Evolutionary conservation across 1,140 invertebrate genomes (phyloP).

Genomic region (Riptortus pedestris): DNA sequence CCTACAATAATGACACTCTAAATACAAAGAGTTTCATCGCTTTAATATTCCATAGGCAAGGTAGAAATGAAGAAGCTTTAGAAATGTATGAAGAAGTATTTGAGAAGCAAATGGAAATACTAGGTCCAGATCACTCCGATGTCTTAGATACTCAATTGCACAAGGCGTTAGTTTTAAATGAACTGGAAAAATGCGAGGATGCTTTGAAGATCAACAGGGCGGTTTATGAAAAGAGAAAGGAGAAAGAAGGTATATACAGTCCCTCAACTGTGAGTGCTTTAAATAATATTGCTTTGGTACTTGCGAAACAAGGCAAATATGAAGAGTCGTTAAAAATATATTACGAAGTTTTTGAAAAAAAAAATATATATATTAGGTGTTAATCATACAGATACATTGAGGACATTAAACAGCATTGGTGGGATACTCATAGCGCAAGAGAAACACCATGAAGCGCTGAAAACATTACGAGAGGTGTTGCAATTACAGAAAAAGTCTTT

Average conservation of each 20-base stretch:
- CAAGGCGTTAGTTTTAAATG: background rate
- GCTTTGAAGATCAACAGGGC: background rate
- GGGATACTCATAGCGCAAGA: background rate
- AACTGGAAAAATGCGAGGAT: background rate
- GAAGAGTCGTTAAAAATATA: background rate
- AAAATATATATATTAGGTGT: background rate
- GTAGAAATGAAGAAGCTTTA: background rate
- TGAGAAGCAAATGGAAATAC: background rate
- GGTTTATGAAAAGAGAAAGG: background rate
- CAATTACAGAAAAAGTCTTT: background rate
- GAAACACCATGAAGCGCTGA: background rate
- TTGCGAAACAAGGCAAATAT: background rate
- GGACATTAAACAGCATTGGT: background rate
- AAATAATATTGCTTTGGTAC: background rate
- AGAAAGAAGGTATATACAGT: background rate
- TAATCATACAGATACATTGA: background rate
- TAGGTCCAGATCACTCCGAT: background rate
- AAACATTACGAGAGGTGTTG: background rate
- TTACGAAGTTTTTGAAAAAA: background rate
- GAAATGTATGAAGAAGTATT: background rate
- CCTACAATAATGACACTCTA: background rate
- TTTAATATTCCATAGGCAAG: background rate
- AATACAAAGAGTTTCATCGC: background rate
- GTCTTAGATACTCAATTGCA: background rate
- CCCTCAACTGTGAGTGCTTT: background rate